Evolutionary conservation across 2,113 vertebrate genomes (phyloP).

Genomic region (Chloropsis hardwickii): DNA sequence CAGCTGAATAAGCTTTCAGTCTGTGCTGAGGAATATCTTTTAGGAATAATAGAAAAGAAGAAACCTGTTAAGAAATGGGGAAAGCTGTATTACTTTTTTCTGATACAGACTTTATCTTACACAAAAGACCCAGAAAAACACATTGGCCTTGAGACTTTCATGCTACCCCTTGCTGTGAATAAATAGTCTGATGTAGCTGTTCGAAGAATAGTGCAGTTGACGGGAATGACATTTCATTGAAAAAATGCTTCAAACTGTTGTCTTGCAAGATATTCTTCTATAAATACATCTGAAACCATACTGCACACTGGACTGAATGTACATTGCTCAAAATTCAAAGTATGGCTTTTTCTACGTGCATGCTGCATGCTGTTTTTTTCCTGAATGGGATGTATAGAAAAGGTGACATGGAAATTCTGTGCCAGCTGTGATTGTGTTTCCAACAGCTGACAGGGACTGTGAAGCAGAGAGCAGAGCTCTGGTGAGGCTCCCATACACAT

Average conservation of each 20-base stretch:
- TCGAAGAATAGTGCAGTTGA: background rate
- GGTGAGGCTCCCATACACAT: background rate
- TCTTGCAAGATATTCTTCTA: background rate
- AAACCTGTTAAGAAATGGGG: background rate
- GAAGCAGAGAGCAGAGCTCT: background rate
- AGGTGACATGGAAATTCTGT: background rate
- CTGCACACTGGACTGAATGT: background rate
- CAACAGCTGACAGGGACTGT: background rate
- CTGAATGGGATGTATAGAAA: background rate
- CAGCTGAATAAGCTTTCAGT: background rate
- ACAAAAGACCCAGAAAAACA: background rate
- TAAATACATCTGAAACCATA: background rate
- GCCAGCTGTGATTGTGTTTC: background rate
- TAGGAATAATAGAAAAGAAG: background rate
- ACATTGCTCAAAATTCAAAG: background rate
- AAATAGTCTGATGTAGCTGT: background rate
- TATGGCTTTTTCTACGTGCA: rapidly evolving
- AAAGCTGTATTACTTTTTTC: background rate
- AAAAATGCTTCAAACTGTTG: background rate
- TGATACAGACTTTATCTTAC: background rate
- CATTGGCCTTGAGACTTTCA: background rate
- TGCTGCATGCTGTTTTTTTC: background rate
- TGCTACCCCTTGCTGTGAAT: background rate
- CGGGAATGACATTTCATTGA: background rate
- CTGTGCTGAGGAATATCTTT: background rate